A percentile compares a stretch with the other conserved stretches of the same genome.
phyloP scores from a whole-genome alignment of 2,888 invertebrate genomes.

The Agonopterix subpropinquella region DNA sequence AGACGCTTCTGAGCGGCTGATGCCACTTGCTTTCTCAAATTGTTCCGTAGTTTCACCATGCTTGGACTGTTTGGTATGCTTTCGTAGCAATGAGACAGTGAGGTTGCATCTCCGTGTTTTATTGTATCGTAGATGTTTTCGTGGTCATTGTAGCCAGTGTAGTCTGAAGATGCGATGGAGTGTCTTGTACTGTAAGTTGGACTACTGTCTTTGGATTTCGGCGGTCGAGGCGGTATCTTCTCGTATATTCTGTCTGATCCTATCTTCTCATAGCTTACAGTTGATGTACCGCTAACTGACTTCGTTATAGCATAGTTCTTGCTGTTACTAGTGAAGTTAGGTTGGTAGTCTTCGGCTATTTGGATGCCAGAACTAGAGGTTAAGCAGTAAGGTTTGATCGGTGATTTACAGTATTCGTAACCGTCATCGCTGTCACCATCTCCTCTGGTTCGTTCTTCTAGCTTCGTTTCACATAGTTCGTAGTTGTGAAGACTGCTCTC shows the following conservation, averaged over 20 bases:
- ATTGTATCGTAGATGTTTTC: constrained; percentile 80
- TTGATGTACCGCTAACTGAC: constrained; percentile 63
- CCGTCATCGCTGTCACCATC: constrained; percentile 69
- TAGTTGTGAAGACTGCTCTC: constrained; percentile 71
- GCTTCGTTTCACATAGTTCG: constrained; percentile 60
- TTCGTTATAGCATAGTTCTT: constrained; percentile 60
- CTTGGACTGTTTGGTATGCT: constrained; percentile 73
- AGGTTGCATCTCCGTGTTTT: constrained; percentile 67
- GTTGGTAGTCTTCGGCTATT: constrained; percentile 72
- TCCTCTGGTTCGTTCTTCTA: constrained; percentile 62
- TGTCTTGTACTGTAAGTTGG: constrained; percentile 56
- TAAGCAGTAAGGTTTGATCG: constrained; percentile 59
- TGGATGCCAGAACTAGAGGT: constrained; percentile 64
- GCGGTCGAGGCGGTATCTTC: constrained; percentile 50
- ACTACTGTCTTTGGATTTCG: constrained; percentile 55
- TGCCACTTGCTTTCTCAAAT: constrained; percentile 48
- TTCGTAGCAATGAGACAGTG: constrained; percentile 77
- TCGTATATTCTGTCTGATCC: constrained; percentile 68
- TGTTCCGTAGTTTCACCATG: constrained; percentile 57
- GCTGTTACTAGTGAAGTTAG: constrained; percentile 34
- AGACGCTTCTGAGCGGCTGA: constrained; percentile 57
- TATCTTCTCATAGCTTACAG: constrained; percentile 65
- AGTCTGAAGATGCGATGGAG: constrained; percentile 56
- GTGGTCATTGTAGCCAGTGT: constrained; percentile 59
- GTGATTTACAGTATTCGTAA: constrained; percentile 68